phyloP scores from a whole-genome alignment of 2,797 vertebrate species.

The Picus viridis region DNA sequence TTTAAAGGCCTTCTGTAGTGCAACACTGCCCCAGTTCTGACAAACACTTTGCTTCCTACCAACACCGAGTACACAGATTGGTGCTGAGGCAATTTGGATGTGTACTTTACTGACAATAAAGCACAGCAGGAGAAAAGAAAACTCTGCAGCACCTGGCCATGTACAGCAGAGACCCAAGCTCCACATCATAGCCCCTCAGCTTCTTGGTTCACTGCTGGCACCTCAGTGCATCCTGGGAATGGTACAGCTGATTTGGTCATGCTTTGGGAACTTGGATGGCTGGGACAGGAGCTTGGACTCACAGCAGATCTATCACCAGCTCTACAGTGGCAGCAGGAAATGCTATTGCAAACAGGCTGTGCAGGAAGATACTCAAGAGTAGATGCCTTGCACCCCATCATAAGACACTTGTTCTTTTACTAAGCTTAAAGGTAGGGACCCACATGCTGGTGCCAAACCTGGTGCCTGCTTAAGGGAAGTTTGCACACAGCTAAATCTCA shows the following conservation, averaged over 20 bases:
- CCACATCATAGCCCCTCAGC: neutral
- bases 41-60: neutral
- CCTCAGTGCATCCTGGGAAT: neutral
- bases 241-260: neutral
- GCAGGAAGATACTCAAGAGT: neutral
- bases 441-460: neutral
- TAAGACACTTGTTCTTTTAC: neutral
- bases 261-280: neutral
- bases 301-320: neutral
- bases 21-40: neutral
- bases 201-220: neutral
- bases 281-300: neutral
- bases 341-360: neutral
- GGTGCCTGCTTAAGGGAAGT: neutral
- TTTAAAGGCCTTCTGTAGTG: neutral
- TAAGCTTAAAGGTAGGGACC: neutral
- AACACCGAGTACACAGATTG: accelerated
- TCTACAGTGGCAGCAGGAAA: neutral
- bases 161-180: neutral
- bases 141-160: neutral
- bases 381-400: too few species aligned
- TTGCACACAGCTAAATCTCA: neutral
- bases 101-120: neutral
- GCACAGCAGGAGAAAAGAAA: neutral
- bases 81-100: neutral